Conservation (phyloP, 2,113 vertebrate species). For the Tychaedon coryphoeus region DNA sequence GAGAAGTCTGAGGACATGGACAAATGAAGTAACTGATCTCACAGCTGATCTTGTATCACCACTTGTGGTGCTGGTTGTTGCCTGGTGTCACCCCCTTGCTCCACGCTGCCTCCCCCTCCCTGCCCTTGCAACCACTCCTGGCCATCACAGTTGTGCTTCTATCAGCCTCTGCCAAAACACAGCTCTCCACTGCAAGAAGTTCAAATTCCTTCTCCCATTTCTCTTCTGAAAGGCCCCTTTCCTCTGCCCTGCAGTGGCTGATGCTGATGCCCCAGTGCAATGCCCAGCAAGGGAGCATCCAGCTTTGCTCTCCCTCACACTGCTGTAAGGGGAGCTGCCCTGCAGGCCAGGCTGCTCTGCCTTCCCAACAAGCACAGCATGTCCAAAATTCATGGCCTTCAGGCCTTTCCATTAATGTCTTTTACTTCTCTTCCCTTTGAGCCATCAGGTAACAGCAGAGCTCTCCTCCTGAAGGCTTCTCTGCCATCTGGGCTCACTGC, state of each 20-base stretch:
- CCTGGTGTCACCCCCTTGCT: not conserved
- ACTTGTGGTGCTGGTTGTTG: not conserved
- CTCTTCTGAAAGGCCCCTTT: not conserved
- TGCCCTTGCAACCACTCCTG: accelerated
- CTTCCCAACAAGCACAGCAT: not conserved
- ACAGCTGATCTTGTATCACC: not conserved
- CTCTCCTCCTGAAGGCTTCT: not conserved
- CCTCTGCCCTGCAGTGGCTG: not conserved
- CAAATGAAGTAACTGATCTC: not conserved
- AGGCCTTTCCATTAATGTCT: not conserved
- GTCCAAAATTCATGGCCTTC: not conserved
- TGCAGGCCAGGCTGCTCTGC: not conserved
- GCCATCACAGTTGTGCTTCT: not conserved
- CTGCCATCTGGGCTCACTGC: not conserved
- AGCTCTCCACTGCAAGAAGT: not conserved
- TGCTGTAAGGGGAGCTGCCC: not conserved
- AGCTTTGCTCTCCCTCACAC: not conserved
- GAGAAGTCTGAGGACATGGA: not conserved
- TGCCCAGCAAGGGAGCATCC: not conserved
- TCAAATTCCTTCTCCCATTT: not conserved
- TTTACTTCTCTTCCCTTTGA: not conserved
- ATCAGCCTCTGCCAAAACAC: not conserved
- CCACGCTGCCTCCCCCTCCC: not conserved
- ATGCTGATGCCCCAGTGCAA: not conserved
- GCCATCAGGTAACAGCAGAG: not conserved